These are phyloP conservation scores for Ariopsis seemanni DNA, from an alignment of 2,113 vertebrate genomes.

Conservation along the genomic window DNA sequence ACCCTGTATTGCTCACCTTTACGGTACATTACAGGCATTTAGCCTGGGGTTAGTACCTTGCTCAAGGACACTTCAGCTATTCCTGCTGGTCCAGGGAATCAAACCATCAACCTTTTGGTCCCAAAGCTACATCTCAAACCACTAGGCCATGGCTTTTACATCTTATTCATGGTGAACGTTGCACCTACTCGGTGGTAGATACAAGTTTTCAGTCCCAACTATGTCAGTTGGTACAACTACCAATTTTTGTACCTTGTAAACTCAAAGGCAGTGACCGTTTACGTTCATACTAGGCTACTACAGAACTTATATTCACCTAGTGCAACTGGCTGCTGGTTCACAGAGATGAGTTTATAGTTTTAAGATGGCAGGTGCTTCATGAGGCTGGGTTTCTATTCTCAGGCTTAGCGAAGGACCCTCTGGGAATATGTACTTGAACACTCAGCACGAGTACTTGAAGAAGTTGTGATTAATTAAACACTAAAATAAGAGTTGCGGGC, in stretches of 20 bases:
- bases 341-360: background rate
- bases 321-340: background rate
- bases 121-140: too few relatives aligned
- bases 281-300: background rate
- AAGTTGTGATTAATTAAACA: conserved; percentile 43
- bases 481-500: conserved; percentile 23
- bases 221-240: background rate
- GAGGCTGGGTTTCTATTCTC: conserved; percentile 27
- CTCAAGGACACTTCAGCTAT: too few relatives aligned
- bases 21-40: too few relatives aligned
- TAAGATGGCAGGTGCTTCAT: conserved; percentile 1
- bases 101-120: too few relatives aligned
- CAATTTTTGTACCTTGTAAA: background rate
- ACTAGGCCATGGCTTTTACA: background rate
- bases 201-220: background rate
- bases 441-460: conserved; percentile 12
- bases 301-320: background rate
- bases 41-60: too few relatives aligned
- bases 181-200: background rate
- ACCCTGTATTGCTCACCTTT: background rate
- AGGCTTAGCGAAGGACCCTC: background rate
- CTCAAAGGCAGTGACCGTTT: too few relatives aligned
- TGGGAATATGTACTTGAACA: conserved; percentile 12
- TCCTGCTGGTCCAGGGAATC: too few relatives aligned
- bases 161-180: background rate